Base-by-base conservation (phyloP, 2,888 invertebrate genomes). In the Eucera pruinosa region DNA sequence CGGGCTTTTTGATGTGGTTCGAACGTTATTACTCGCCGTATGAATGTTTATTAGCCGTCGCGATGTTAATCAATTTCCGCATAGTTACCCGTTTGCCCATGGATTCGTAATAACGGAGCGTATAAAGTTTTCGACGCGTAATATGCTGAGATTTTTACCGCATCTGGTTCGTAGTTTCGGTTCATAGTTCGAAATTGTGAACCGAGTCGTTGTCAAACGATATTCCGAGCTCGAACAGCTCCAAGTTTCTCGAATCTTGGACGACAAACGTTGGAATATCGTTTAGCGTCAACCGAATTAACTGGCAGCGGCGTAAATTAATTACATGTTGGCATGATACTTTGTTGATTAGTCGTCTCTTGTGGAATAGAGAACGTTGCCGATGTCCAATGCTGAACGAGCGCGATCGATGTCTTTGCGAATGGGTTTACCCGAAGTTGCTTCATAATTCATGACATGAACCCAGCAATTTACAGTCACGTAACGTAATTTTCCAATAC, bases 281-380 rank as follows among this genome's bases (percentile, higher is more conserved):
- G 43, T 73, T 65, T 23, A 7, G 18, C 58, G 36, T 20, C 48
- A 36, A 30, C 60, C 18, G 58, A 65, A 58, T 60, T 43, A 67
- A 48, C n/a, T n/a, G n/a, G 33, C 30, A 23, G 15, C 47, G 52
- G 25, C 23, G 54, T 45, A 73, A 76, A 73, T 78, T 61, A 73
- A 76, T 81, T 74, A 66, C 36, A 15, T 57, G 57, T 39, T 30
- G 23, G 30, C 9, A 30, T 25, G 47, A 55, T 64, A 62, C 73
- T 60, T 60, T 71, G 76, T 77, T 72, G 74, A 82, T 82, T 82
- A 77, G 62, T 58, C 48, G 67, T 60, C 76, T 62, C 60, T 23
- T 11, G 55, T 54, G 43, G 65, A 66, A 76, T 62, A 58, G 64
- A 69, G 73, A 50, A 50, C 52, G 41, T 48, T 25, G 71, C 72